These are phyloP conservation scores for Sweltsa coloradensis DNA, from an alignment of 1,140 invertebrate species.

Conservation along the genomic window DNA sequence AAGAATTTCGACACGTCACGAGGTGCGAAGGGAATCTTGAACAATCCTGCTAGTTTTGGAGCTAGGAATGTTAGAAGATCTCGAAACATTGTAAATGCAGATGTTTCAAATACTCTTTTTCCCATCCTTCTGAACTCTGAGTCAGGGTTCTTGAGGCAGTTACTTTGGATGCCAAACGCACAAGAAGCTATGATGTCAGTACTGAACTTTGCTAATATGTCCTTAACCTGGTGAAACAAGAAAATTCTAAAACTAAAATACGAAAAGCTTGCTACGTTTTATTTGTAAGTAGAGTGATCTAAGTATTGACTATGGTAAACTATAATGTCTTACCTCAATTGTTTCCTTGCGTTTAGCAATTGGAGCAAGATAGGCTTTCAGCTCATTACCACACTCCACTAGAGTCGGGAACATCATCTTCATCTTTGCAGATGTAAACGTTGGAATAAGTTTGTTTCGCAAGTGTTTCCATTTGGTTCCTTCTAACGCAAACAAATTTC, in stretches of 20 bases:
- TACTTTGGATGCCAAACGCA: slow-evolving; percentile 40
- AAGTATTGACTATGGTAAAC: too few species aligned
- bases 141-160: slow-evolving; percentile 32
- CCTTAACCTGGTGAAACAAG: too few species aligned
- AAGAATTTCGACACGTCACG: slow-evolving; percentile 30
- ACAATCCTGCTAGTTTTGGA: neutral
- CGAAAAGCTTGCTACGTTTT: too few species aligned
- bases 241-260: too few species aligned
- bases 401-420: slow-evolving; percentile 23
- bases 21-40: slow-evolving; percentile 7
- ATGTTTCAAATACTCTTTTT: slow-evolving; percentile 21
- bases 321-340: too few species aligned
- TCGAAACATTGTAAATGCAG: slow-evolving; percentile 16
- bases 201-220: slow-evolving; percentile 33
- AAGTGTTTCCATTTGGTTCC: slow-evolving; percentile 30
- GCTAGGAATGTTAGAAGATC: slow-evolving; percentile 18
- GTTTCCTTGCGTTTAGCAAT: too few species aligned
- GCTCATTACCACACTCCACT: neutral
- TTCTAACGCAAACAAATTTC: slow-evolving; percentile 18
- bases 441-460: slow-evolving; percentile 31
- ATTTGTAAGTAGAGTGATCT: too few species aligned
- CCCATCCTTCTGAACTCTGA: slow-evolving; percentile 37
- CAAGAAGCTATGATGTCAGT: slow-evolving; percentile 42
- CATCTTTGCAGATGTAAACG: slow-evolving; percentile 34
- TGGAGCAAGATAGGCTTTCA: too few species aligned